Conservation (phyloP, 1,140 invertebrate genomes). For the Centruroides vittatus region DNA sequence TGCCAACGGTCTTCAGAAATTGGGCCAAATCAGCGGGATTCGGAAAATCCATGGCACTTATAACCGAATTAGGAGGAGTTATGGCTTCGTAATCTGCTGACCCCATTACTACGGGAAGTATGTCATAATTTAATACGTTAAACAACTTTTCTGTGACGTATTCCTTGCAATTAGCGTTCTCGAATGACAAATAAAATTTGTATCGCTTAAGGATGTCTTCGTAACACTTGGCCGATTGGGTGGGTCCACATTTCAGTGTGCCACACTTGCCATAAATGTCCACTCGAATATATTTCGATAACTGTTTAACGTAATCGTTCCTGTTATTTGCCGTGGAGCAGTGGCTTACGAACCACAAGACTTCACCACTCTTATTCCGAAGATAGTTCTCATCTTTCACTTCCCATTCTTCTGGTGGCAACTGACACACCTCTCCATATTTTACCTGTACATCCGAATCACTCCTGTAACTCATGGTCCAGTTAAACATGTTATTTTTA, state of each 20-base stretch:
- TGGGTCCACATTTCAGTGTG: slow-evolving; percentile 1
- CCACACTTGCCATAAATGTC: slow-evolving; percentile 51
- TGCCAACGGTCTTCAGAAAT: not conserved
- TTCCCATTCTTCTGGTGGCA: not conserved
- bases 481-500: slow-evolving; percentile 15
- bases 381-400: not conserved
- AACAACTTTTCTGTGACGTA: slow-evolving; percentile 28
- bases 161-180: slow-evolving; percentile 28
- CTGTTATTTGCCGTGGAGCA: slow-evolving; percentile 38
- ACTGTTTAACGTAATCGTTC: slow-evolving; percentile 36
- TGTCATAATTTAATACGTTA: not conserved
- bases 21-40: slow-evolving; percentile 16
- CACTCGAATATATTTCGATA: slow-evolving; percentile 40
- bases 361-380: slow-evolving; percentile 16
- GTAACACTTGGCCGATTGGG: slow-evolving; percentile 18
- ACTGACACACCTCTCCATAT: slow-evolving; percentile 4
- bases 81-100: slow-evolving; percentile 18
- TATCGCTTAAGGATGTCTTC: slow-evolving; percentile 19
- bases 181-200: slow-evolving; percentile 29
- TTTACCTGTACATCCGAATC: slow-evolving; percentile 15
- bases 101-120: slow-evolving; percentile 19
- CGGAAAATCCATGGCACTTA: slow-evolving; percentile 28
- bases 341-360: slow-evolving; percentile 45
- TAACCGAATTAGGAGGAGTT: slow-evolving; percentile 26
- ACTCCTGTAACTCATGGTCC: slow-evolving; percentile 16